Evolutionary conservation across 2,797 vertebrate genomes (phyloP).

Genomic region (Octomys mimax): DNA sequence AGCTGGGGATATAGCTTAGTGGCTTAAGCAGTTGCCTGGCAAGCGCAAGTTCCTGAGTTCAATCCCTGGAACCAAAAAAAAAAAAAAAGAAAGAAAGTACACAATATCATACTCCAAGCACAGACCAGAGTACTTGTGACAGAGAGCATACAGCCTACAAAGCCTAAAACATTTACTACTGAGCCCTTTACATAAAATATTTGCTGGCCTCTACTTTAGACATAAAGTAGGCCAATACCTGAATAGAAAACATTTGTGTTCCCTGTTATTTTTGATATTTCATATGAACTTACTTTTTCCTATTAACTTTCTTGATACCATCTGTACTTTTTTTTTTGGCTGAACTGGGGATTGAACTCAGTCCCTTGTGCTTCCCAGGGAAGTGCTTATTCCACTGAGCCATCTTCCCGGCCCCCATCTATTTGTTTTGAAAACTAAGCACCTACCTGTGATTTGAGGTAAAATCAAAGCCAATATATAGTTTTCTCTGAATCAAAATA

Average conservation of each 20-base stretch:
- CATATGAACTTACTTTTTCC: background rate
- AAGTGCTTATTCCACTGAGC: too few species aligned
- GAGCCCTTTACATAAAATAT: background rate
- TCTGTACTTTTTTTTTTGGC: background rate
- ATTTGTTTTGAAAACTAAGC: background rate
- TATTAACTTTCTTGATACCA: constrained; percentile 4
- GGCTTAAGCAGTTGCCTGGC: too few species aligned
- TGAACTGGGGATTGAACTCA: too few species aligned
- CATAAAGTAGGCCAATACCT: background rate
- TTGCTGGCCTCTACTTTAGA: background rate
- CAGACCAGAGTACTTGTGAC: background rate
- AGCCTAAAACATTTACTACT: background rate
- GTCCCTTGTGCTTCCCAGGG: too few species aligned
- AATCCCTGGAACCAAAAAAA: too few species aligned
- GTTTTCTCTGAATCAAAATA: background rate
- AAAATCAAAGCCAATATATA: background rate
- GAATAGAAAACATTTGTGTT: background rate
- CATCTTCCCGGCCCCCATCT: too few species aligned
- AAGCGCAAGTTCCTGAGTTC: too few species aligned
- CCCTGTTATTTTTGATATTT: constrained; percentile 7
- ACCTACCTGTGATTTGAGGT: background rate
- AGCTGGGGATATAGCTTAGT: too few species aligned
- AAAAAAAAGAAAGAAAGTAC: too few species aligned
- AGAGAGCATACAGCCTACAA: background rate
- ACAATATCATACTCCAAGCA: background rate